Evolutionary conservation across 2,888 invertebrate genomes (phyloP), one percentile per base, ranked within the genome.

Genomic region (Marronus borbonicus): DNA sequence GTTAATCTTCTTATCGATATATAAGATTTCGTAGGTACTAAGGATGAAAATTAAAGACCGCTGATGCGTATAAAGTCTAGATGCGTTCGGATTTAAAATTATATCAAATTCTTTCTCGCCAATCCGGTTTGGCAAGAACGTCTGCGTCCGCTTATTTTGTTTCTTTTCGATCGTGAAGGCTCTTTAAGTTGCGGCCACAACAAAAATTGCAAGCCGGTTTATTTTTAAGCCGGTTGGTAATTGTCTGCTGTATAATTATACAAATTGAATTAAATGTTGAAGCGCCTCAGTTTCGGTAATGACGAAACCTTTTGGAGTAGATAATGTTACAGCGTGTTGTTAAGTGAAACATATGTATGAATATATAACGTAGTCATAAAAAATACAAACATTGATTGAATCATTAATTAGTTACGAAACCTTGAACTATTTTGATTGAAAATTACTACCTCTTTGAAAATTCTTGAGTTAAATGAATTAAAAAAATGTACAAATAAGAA

Each of bases 121-220:
- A 66, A 76, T 76, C 76, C 76, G 76, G 76, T 76, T 76, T 76
- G 76, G 76, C 76, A 36, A 76, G 76, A 66, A 76, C 65, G 76
- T 76, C 76, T 76, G 66, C 66, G 58, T 66, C 72, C 20, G 58
- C 66, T 36, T 52, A 39, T 65, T 76, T 76, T 60, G 72, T 60
- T 72, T 58, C 72, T 72, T 72, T 65, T 64, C n/a, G 58, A 58
- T 58, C 39, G 72, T 17, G 58, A 72, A 72, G 58, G 58, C 50
- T 69, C 24, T 58, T 58, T 36, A 58, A 39, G 39, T 14, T 58
- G 52, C 36, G 72, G 39, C 72, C 36, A 72, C 58, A 72, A 72
- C 72, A 58, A 58, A 72, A 58, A 72, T 55, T 72, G 39, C 58
- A 17, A 64, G 36, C 66, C 66, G 20, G 66, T 66, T 5, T 68